phyloP scores from a whole-genome alignment of 2,888 invertebrate genomes.

The Rutpela maculata region DNA sequence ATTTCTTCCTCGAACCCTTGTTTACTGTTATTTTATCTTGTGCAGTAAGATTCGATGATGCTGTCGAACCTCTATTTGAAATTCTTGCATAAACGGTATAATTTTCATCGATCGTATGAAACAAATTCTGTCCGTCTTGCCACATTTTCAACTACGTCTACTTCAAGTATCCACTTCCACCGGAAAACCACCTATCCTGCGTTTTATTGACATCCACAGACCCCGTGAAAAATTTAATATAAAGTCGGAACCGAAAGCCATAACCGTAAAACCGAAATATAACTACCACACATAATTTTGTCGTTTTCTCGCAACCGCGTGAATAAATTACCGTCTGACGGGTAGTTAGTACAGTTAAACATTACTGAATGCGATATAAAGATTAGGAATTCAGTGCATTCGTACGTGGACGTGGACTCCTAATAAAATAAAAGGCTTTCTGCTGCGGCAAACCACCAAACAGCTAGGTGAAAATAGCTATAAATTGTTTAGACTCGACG shows the following conservation, averaged over 20 bases:
- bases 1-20: too few species aligned
- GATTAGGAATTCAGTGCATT: slow-evolving; percentile 12
- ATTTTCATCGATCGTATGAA: too few species aligned
- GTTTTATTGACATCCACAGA: background rate
- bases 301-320: background rate
- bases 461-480: slow-evolving; percentile 41
- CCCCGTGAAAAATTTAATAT: background rate
- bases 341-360: slow-evolving; percentile 8
- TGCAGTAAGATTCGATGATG: too few species aligned
- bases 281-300: background rate
- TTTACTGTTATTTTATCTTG: too few species aligned
- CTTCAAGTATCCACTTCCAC: too few species aligned
- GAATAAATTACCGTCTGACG: background rate
- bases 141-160: too few species aligned
- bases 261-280: background rate
- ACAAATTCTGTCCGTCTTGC: too few species aligned
- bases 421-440: slow-evolving; percentile 30
- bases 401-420: background rate
- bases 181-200: too few species aligned
- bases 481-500: slow-evolving; percentile 54
- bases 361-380: slow-evolving; percentile 20
- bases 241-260: background rate
- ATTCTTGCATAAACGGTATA: too few species aligned
- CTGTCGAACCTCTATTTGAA: too few species aligned
- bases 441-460: background rate